These are phyloP conservation scores for Antigone vipio DNA, from an alignment of 2,113 vertebrate genomes.

Conservation along the genomic window DNA sequence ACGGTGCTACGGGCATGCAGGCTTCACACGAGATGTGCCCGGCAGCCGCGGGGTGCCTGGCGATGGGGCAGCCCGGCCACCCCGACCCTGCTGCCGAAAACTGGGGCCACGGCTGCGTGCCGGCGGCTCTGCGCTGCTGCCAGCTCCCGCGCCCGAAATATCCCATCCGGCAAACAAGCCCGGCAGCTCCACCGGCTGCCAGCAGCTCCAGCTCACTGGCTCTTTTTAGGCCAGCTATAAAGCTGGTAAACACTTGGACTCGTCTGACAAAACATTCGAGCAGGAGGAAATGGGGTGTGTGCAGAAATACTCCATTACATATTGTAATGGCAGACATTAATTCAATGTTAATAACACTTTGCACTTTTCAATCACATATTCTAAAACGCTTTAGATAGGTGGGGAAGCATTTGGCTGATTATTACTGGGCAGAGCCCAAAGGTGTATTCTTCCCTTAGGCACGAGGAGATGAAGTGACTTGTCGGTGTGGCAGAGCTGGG, in stretches of 20 bases:
- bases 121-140: background rate
- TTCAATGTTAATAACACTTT: slow-evolving; percentile 63
- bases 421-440: slow-evolving; percentile 55
- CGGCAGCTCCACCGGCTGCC: background rate
- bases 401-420: slow-evolving; percentile 53
- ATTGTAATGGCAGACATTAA: slow-evolving; percentile 65
- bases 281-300: slow-evolving; percentile 53
- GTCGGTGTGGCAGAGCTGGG: slow-evolving; percentile 47
- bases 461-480: slow-evolving; percentile 36
- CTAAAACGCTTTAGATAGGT: slow-evolving; percentile 57
- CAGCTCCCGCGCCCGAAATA: background rate
- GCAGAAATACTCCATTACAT: slow-evolving; percentile 51
- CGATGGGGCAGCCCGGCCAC: background rate
- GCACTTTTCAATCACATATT: slow-evolving; percentile 59
- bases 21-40: background rate
- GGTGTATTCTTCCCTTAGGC: slow-evolving; percentile 40
- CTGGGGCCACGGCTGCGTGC: background rate
- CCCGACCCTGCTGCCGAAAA: background rate
- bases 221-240: background rate
- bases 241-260: slow-evolving; percentile 52
- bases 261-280: slow-evolving; percentile 10
- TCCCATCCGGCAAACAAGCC: background rate
- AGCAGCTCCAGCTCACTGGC: background rate
- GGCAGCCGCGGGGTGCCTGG: background rate
- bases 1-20: rapidly evolving